Base-by-base conservation (phyloP, 2,113 vertebrate species). In the Phyllostomus discolor region DNA sequence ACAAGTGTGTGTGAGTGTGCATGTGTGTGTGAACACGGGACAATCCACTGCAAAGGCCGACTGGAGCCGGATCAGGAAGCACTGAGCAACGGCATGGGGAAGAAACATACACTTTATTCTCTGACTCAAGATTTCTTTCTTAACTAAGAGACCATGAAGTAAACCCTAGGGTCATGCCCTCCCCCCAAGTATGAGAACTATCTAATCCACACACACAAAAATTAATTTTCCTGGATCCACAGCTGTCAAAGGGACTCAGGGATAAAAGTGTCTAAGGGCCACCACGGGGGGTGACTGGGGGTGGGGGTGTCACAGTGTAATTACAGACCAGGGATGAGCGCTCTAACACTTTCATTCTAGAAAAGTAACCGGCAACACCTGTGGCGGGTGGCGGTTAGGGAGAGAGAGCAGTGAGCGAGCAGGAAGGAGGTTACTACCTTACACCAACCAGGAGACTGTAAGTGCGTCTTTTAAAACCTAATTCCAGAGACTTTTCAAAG, bases 341-440 rank as follows among this genome's bases (percentile, higher is more conserved):
- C 38, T 22, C 4, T 26, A 86, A n/a, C 20, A 84, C 43, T 62
- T 88, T 92, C 75, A 93, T 89, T 96, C 89, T 86, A 89, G 46
- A 90, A 78, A 78, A 22, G 35, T 10, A 67, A 86, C 22, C 72
- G 48, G 52, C 73, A 93, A 84, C 80, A 79, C n/a, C 33, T 50
- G 2, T 64, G 24, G 31, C 28, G 2, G 72, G 0, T 43, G 43
- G 66, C 17, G 31, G 72, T 87, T 64, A 62, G 43, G 79, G 9
- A 62, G 14, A 64, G 75, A 88, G 85, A 70, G 70, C 16, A 88
- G 6, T 81, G 10, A 24, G 14, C 38, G 38, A 67, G 38, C 78
- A 66, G 54, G 80, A 73, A 90, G 41, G 38, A 69, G 59, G 67
- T 67, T 84, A 83, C 9, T 48, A 62, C 52, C 43, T 7, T 86